Base-by-base conservation (phyloP, 2,888 invertebrate species). In the Pediacus dermestoides region DNA sequence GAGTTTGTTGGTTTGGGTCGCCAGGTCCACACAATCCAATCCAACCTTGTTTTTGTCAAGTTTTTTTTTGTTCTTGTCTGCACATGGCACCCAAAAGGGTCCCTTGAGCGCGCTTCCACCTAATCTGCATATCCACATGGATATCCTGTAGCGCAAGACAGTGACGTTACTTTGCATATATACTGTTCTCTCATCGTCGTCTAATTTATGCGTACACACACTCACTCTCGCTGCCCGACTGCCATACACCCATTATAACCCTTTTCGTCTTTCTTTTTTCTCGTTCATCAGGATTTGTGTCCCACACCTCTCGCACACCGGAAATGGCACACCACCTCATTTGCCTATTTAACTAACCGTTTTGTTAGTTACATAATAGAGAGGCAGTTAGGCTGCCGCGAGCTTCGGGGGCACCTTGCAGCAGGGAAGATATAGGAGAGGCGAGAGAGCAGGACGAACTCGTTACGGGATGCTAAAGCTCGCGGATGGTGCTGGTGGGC, bases 181-280 rank as follows among this genome's bases (percentile, higher is more conserved):
- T 45, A 43, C 30, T n/a, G n/a, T n/a, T n/a, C 18, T 27, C 26
- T 12, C 26, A 30, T 28, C 31, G 27, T 38, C 18, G 26, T 57
- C 60, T 62, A 64, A 64, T 64, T 58, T 63, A 64, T 64, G 61
- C 61, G 47, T 41, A 51, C 55, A 57, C 61, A 64, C 61, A 61
- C 48, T 36, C 3, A 23, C 23, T n/a, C 4, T 9, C 52, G 48
- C 50, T 48, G 46, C 52, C 51, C 51, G 54, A 46, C 52, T 53
- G 28, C 6, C 21, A 18, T 18, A 6, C n/a, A 6, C n/a, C 21
- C n/a, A 18, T 18, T 28, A 23, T 12, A 26, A 39, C 35, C 46
- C 42, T 46, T 46, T 44, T 53, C 49, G 47, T 52, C 48, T 48
- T 46, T 45, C 39, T 30, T 37, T 32, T 37, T 46, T 38, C 47